Base-by-base conservation (phyloP, 2,888 invertebrate genomes). In the Eueremaeus valkanovi region DNA sequence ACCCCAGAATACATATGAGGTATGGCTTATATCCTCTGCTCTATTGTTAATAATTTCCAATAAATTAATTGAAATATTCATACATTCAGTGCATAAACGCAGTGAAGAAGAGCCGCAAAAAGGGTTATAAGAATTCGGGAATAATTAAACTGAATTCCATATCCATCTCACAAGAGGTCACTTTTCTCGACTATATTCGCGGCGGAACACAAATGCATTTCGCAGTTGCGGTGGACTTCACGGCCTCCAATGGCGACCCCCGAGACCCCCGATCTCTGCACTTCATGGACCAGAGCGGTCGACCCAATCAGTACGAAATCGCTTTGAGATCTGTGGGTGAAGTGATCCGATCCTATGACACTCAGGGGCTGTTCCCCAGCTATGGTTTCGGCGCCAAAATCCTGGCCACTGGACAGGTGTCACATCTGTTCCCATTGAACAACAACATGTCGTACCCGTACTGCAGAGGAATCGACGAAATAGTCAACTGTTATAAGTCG, bases 131-230 rank as follows among this genome's bases (percentile, higher is more conserved):
- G 16, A 70, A 70, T 24, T 70, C 70, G 13, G 70, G 70, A 42
- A 27, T 70, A 16, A 27, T 70, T 16, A 42, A 5, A 27, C 18
- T 70, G 29, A 27, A 45, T 42, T 6, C 16, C 2, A 45, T 70
- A 2, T 29, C 27, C 11, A 21, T 83, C 40, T 80, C 73, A 8
- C 27, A 79, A 29, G 81, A 83, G 74, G 80, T 81, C 76, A 83
- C 86, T 3, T 88, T 88, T 80, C 81, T 88, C 76, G 88, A 88
- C 80, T 88, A 85, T 81, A 84, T 88, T 68, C 83, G 85, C 78
- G 86, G 86, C 70, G 87, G 87, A 82, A 84, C 84, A 36, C 84
- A 85, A 77, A 81, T 85, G 58, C 83, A 84, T 78, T 85, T 84
- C 77, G 83, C 83, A 29, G 82, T 85, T 76, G 84, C 84, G 29